Evolutionary conservation across 2,888 invertebrate genomes (phyloP).

Genomic region (Drosophila mayaguana): DNA sequence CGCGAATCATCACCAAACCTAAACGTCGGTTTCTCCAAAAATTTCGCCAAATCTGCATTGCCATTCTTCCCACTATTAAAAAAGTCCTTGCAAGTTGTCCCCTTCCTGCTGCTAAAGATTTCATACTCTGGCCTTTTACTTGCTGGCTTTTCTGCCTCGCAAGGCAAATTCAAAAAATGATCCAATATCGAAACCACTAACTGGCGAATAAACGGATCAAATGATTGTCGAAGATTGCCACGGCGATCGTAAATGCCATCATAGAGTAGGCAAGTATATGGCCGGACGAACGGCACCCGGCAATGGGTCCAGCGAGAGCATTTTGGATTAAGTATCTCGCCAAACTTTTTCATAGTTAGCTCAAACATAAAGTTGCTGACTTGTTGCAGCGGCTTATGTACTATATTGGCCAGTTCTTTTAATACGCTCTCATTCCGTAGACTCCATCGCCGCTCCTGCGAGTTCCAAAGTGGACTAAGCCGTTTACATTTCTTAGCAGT

Average conservation of each 20-base stretch:
- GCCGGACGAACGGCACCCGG: slow-evolving; percentile 44
- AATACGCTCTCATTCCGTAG: slow-evolving; percentile 25
- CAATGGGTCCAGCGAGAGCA: slow-evolving; percentile 35
- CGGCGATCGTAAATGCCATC: slow-evolving; percentile 47
- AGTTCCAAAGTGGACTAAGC: slow-evolving; percentile 5
- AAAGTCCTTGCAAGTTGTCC: slow-evolving; percentile 19
- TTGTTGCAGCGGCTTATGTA: slow-evolving; percentile 15
- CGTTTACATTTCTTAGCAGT: slow-evolving; percentile 16
- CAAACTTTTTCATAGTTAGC: slow-evolving; percentile 46
- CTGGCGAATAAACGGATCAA: slow-evolving; percentile 36
- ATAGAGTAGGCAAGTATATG: slow-evolving; percentile 46
- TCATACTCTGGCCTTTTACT: background rate
- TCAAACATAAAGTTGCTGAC: slow-evolving; percentile 43
- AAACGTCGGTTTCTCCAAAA: background rate
- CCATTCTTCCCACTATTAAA: background rate
- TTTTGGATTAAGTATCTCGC: slow-evolving; percentile 41
- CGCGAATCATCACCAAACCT: background rate
- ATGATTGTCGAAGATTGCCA: slow-evolving; percentile 37
- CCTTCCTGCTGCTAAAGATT: slow-evolving; percentile 1
- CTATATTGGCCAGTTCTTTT: slow-evolving; percentile 13
- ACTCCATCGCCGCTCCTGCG: slow-evolving; percentile 42
- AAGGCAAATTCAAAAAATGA: slow-evolving; percentile 36
- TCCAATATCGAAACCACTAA: slow-evolving; percentile 37
- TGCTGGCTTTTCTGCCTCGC: background rate
- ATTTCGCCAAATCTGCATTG: background rate